A percentile compares a stretch with the other conserved stretches of the same genome.
phyloP scores from a whole-genome alignment of 2,113 vertebrate species.

The Oncorhynchus clarkii region DNA sequence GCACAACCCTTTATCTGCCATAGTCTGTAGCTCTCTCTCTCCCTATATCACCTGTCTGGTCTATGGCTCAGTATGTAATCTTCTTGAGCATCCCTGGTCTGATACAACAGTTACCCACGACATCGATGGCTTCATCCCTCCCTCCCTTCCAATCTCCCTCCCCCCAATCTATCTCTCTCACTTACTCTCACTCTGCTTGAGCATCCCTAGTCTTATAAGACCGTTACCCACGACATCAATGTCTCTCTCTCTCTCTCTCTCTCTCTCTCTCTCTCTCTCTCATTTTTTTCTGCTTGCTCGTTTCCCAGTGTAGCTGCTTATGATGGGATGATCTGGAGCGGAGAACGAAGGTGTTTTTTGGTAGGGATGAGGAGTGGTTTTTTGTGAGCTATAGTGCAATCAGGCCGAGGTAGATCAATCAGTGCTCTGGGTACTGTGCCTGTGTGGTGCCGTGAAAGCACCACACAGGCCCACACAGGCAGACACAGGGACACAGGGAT shows the following conservation, averaged over 20 bases:
- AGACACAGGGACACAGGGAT: no score
- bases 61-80: not conserved
- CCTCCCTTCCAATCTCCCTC: no score
- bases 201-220: no score
- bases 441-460: no score
- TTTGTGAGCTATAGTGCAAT: no score
- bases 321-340: constrained; percentile 48
- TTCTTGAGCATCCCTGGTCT: not conserved
- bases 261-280: no score
- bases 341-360: constrained; percentile 25
- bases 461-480: no score
- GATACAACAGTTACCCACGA: not conserved
- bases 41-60: not conserved
- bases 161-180: not conserved
- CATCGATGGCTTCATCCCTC: not conserved
- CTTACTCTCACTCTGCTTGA: no score
- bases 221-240: no score
- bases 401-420: no score
- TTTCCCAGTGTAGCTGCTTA: constrained; percentile 22
- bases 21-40: not conserved
- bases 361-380: constrained; percentile 20
- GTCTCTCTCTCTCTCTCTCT: no score
- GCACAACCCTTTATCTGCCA: not conserved
- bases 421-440: no score
- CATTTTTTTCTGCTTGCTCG: constrained; percentile 4